Percentiles rank a stretch among this genome's conserved stretches.
phyloP scores from a whole-genome alignment of 2,888 invertebrate species.

The Oxystoma pomonae region DNA sequence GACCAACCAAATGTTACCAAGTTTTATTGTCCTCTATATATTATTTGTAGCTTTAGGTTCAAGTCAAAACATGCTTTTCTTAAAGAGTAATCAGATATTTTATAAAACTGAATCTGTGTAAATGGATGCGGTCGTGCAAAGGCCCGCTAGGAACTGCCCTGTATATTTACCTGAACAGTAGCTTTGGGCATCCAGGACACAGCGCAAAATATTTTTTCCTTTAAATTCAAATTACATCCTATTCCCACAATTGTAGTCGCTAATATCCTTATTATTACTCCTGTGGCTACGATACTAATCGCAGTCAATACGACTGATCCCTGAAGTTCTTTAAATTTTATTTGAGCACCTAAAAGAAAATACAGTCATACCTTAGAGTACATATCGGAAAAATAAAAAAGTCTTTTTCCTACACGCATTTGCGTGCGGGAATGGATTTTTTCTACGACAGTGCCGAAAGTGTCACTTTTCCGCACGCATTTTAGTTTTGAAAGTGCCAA shows the following conservation, averaged over 20 bases:
- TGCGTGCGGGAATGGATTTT: no score
- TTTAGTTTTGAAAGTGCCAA: neutral
- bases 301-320: slow-evolving; percentile 66
- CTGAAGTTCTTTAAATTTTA: slow-evolving; percentile 72
- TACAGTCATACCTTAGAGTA: slow-evolving; percentile 52
- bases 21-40: no score
- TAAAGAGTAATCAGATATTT: no score
- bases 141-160: no score
- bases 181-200: slow-evolving; percentile 95
- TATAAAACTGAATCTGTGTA: no score
- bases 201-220: slow-evolving; percentile 90
- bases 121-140: no score
- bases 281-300: slow-evolving; percentile 62
- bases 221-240: slow-evolving; percentile 76
- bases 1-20: no score
- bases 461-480: neutral
- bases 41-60: no score
- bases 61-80: no score
- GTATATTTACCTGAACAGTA: slow-evolving; percentile 85
- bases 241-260: slow-evolving; percentile 66
- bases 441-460: neutral
- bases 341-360: slow-evolving; percentile 58
- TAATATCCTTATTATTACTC: slow-evolving; percentile 62
- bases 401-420: no score
- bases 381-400: slow-evolving; percentile 9